Evolutionary conservation across 2,797 vertebrate species (phyloP), one percentile per base, ranked within the genome.

Genomic region (Linurgus olivaceus): DNA sequence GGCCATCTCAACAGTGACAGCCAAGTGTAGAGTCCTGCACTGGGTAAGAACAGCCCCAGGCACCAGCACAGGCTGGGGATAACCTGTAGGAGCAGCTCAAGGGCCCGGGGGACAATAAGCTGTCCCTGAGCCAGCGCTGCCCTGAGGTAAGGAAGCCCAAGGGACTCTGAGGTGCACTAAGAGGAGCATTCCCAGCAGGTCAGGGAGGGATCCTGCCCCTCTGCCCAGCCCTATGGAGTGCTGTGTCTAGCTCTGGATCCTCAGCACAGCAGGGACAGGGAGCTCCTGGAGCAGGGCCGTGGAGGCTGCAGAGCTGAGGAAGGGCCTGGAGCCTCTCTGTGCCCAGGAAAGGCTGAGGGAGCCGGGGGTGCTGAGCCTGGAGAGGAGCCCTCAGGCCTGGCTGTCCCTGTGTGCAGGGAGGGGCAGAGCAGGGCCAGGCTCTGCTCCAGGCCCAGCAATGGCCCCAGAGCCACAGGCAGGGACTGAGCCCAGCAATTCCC

Each of bases 121-220:
- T 54, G 31, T n/a, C 17, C 15, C 3, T 23, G 31, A 67, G 33
- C 10, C 17, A 16, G 20, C 29, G 31, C 13, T 9, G 38, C 25
- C 29, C 21, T 12, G 11, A 11, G 7, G 2, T 6, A 5, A n/a
- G 28, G 17, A 58, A 6, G 6, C 7, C 6, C 5, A 2, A 0
- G 2, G 16, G 9, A 28, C 37, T 8, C 42, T n/a, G 37, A 13
- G 29, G 1, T 38, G 15, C 8, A 5, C 6, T 3, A 6, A n/a
- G 17, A 15, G 54, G 24, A n/a, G n/a, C 19, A 16, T 23, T 67
- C 5, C 18, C 19, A 59, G 6, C 6, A 45, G 24, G 10, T 16
- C 13, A 28, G 4, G 47, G 24, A 38, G 13, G 2, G 24, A 33
- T 54, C 8, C 5, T 45, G 44, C 44, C 11, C 44, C 20, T 45